phyloP scores from a whole-genome alignment of 2,113 vertebrate species.

The Tinamus guttatus region DNA sequence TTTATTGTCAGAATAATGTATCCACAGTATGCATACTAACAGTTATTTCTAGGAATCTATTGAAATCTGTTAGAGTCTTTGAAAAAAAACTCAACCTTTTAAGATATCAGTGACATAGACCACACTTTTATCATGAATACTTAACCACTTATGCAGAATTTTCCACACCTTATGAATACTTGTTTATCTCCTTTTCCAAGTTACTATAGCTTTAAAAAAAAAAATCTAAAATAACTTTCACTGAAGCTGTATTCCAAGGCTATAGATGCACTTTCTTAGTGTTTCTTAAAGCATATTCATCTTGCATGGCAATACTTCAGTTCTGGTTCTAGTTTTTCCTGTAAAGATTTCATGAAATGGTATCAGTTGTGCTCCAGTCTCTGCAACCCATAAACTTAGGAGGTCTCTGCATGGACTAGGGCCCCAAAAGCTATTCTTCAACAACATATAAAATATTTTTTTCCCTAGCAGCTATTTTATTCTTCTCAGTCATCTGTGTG shows the following conservation, averaged over 20 bases:
- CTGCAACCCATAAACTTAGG: neutral
- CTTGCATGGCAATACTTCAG: neutral
- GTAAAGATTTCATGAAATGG: neutral
- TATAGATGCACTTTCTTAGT: neutral
- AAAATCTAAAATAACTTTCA: neutral
- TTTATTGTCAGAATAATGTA: neutral
- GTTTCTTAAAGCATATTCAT: neutral
- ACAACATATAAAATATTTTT: neutral
- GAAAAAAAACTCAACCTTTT: neutral
- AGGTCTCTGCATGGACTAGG: neutral
- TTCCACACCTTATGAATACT: neutral
- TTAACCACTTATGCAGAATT: neutral
- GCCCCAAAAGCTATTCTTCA: neutral
- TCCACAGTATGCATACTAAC: neutral
- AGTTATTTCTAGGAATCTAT: neutral
- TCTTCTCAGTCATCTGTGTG: neutral
- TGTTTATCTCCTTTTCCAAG: neutral
- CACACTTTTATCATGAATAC: neutral
- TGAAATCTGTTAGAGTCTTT: neutral
- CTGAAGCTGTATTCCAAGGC: neutral
- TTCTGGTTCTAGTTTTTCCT: neutral
- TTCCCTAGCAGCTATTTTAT: neutral
- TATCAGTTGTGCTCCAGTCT: neutral
- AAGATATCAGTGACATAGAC: neutral
- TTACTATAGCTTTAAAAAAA: neutral